Evolutionary conservation across 2,888 invertebrate genomes (phyloP), one percentile per base, ranked within the genome.

Genomic region (Coelinius sp.): DNA sequence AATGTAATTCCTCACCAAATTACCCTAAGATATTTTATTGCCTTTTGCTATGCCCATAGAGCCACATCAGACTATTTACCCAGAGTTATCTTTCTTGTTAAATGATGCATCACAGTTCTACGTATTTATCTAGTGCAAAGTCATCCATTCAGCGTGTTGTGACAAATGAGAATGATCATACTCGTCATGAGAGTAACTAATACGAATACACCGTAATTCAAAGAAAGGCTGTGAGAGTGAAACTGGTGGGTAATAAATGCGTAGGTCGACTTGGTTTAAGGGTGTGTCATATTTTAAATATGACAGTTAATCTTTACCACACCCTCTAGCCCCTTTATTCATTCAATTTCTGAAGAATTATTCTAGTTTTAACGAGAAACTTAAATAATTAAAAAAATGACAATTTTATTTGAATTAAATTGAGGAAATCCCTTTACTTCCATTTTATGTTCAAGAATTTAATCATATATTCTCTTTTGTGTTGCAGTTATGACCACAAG

Each of bases 301-400:
- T 56, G 64, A 63, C 27, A 59, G 14, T 17, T 53, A 53, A 24
- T 73, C 63, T 73, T 67, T 76, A 78, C 80, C 81, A 77, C 81
- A 76, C 80, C 80, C 77, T 79, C 75, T 64, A 73, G 64, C 73
- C 74, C 73, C 69, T 77, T 66, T 73, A 75, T 67, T 65, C 52
- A 49, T 44, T 49, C n/a, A 59, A 52, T 52, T 35, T 8, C 24
- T 74, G 52, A 8, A 31, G 62, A 8, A 53, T 49, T n/a, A 75
- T 53, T 53, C 20, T 20, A 41, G 25, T n/a, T 49, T 17, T 10
- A 38, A 64, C 38, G 38, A 7, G 63, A 41, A 63, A 68, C n/a
- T 68, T 56, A 52, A 46, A 65, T 62, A 35, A 20, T 12, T 8
- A 20, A 17, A 35, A 67, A 65, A 70, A 53, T 53, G 67, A 20